Conservation (phyloP, 1,140 invertebrate genomes). For the Brachionus angularis region DNA sequence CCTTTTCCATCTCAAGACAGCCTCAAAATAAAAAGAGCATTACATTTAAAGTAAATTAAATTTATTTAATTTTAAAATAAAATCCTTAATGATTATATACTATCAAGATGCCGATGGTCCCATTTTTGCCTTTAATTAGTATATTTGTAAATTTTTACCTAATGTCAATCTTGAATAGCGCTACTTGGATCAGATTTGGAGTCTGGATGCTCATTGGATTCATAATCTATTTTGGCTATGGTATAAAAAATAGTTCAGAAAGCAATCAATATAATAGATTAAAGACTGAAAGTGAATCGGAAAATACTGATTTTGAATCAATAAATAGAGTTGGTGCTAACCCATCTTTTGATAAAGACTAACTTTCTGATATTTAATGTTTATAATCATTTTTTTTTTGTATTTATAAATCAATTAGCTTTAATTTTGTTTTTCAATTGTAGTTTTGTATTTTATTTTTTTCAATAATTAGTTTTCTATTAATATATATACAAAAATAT, state of each 20-base stretch:
- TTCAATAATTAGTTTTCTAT: too few species aligned
- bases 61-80: conserved; percentile 24
- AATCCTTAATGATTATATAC: background rate
- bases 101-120: conserved; percentile 74
- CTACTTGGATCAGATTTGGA: conserved; percentile 79
- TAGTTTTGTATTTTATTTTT: too few species aligned
- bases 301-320: too few species aligned
- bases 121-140: conserved; percentile 74
- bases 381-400: too few species aligned
- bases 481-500: too few species aligned
- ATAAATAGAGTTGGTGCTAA: conserved; percentile 49
- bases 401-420: too few species aligned
- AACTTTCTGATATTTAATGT: too few species aligned
- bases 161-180: conserved; percentile 75
- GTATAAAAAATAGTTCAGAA: conserved; percentile 80
- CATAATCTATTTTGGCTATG: conserved; percentile 80
- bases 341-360: too few species aligned
- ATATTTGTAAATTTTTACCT: conserved; percentile 80
- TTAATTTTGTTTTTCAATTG: too few species aligned
- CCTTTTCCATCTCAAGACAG: conserved; percentile 31
- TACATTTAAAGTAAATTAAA: conserved; percentile 40
- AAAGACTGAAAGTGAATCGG: conserved; percentile 15
- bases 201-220: conserved; percentile 77
- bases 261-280: conserved; percentile 58
- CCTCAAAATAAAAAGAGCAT: conserved; percentile 38